Percentiles rank a stretch among this genome's conserved stretches.
Conservation (phyloP, 2,797 vertebrate genomes). For the Acridotheres tristis region DNA sequence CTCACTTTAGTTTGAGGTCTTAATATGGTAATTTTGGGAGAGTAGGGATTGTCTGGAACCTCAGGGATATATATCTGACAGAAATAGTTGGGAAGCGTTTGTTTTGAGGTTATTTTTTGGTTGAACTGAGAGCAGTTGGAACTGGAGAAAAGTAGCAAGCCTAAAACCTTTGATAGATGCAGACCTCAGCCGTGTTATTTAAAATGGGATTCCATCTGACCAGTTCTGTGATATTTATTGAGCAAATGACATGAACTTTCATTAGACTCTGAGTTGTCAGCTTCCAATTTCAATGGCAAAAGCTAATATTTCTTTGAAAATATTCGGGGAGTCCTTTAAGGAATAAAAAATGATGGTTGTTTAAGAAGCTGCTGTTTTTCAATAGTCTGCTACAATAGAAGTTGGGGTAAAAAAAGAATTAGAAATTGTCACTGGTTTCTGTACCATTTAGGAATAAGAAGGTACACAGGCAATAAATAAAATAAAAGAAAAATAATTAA, state of each 20-base stretch:
- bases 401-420: background rate
- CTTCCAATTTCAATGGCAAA: background rate
- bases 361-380: background rate
- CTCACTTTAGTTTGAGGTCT: background rate
- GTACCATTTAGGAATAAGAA: background rate
- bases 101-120: background rate
- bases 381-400: background rate
- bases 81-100: background rate
- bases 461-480: background rate
- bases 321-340: background rate
- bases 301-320: background rate
- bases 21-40: background rate
- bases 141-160: rapidly evolving
- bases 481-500: background rate
- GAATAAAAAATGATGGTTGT: background rate
- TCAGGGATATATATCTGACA: background rate
- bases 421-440: background rate
- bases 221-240: background rate
- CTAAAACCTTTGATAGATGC: background rate
- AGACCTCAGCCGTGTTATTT: background rate
- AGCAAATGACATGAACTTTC: background rate
- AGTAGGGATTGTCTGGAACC: background rate
- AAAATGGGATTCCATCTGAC: background rate
- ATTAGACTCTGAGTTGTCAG: background rate
- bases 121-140: background rate